Percentiles rank a stretch among this genome's conserved stretches.
Conservation (phyloP, 2,113 vertebrate species). For the Hystrix brachyura region DNA sequence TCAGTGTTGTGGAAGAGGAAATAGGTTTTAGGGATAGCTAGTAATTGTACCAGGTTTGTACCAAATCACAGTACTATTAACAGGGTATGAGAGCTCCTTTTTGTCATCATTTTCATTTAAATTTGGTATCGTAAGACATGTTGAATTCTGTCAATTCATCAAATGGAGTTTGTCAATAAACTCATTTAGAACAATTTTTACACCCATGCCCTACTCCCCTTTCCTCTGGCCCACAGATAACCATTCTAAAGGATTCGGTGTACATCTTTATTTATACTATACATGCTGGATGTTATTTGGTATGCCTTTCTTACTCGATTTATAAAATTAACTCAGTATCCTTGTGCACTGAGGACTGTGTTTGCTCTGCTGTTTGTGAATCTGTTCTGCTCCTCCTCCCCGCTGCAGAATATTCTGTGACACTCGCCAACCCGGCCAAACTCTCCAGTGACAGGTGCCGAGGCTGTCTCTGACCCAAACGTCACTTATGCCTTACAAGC, state of each 20-base stretch:
- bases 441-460: not conserved
- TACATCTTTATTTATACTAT: not conserved
- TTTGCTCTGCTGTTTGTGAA: fast-evolving
- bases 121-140: not conserved
- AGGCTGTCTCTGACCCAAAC: not conserved
- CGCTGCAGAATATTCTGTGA: not conserved
- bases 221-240: not conserved
- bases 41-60: not conserved
- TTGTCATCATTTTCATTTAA: not conserved
- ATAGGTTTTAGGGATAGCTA: not conserved
- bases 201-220: not conserved
- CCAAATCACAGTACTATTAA: not conserved
- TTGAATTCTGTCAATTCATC: not conserved
- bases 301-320: not conserved
- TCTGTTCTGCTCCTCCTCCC: no score
- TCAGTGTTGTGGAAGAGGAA: not conserved
- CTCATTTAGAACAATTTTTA: not conserved
- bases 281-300: not conserved
- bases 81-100: not conserved
- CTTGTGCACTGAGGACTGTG: not conserved
- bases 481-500: not conserved
- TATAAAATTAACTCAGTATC: not conserved
- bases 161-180: not conserved
- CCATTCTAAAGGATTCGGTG: not conserved
- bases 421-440: not conserved